These are phyloP conservation scores for Synodontis membranacea DNA, from an alignment of 2,113 vertebrate genomes.

Conservation along the genomic window DNA sequence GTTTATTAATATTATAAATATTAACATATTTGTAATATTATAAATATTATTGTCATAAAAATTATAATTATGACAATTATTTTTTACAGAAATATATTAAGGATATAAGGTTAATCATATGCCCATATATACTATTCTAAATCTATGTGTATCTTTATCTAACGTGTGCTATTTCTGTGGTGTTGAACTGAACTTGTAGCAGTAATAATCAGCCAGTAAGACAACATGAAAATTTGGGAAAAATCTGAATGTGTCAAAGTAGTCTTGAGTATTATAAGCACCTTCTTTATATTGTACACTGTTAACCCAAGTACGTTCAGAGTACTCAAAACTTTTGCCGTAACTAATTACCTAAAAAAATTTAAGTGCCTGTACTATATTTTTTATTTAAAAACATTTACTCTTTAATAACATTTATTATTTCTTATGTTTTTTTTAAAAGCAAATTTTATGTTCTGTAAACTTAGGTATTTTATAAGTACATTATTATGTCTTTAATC, in stretches of 20 bases:
- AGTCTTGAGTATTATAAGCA: neutral
- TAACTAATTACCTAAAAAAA: no score
- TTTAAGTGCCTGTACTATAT: no score
- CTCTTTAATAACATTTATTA: no score
- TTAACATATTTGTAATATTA: no score
- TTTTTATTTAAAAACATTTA: no score
- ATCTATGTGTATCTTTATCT: neutral
- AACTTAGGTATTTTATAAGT: no score
- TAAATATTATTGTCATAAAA: neutral
- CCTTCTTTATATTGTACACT: neutral
- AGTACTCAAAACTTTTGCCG: no score
- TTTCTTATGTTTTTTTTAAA: no score
- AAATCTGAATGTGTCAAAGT: neutral
- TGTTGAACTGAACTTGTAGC: neutral
- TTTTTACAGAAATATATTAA: neutral
- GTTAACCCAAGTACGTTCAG: no score
- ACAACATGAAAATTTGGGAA: neutral
- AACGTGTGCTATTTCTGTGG: neutral
- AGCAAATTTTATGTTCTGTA: no score
- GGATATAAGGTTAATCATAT: neutral
- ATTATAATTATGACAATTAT: neutral
- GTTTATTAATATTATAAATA: no score
- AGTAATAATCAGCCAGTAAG: neutral
- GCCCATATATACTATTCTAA: neutral
- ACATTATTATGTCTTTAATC: no score